These are phyloP conservation scores for Deilephila porcellus DNA, from an alignment of 2,888 invertebrate genomes.

Conservation along the genomic window DNA sequence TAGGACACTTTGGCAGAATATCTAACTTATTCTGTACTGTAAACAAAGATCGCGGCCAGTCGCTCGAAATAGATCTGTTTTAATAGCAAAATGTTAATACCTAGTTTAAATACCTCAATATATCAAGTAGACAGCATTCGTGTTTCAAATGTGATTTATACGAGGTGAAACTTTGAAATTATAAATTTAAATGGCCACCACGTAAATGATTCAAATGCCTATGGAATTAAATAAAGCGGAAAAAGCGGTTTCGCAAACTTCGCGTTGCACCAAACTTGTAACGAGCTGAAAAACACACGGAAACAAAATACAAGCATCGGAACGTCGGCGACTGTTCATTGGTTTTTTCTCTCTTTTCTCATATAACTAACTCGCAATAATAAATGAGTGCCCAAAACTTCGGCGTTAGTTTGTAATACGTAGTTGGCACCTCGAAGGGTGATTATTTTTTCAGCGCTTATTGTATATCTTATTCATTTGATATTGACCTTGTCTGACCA, in stretches of 20 bases:
- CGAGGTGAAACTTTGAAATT: slow-evolving; percentile 11
- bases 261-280: slow-evolving; percentile 8
- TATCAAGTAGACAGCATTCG: slow-evolving; percentile 25
- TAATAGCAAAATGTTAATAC: neutral
- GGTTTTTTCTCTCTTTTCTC: slow-evolving; percentile 46
- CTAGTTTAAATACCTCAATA: slow-evolving; percentile 15
- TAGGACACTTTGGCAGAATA: slow-evolving; percentile 42
- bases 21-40: slow-evolving; percentile 37
- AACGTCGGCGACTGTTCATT: slow-evolving; percentile 41
- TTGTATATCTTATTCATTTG: slow-evolving; percentile 26
- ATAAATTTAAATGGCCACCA: slow-evolving; percentile 17
- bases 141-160: slow-evolving; percentile 19
- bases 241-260: neutral
- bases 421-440: slow-evolving; percentile 34
- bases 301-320: slow-evolving; percentile 40
- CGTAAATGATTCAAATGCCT: slow-evolving; percentile 8
- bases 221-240: neutral
- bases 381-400: slow-evolving; percentile 51
- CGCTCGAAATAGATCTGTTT: slow-evolving; percentile 32
- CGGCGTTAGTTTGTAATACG: slow-evolving; percentile 42
- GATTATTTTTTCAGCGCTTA: slow-evolving; percentile 25
- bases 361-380: slow-evolving; percentile 44
- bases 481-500: slow-evolving; percentile 7
- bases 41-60: slow-evolving; percentile 30
- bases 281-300: slow-evolving; percentile 16